These are phyloP conservation scores for Leptinotarsa juncta DNA, from an alignment of 2,888 invertebrate genomes.

Conservation along the genomic window DNA sequence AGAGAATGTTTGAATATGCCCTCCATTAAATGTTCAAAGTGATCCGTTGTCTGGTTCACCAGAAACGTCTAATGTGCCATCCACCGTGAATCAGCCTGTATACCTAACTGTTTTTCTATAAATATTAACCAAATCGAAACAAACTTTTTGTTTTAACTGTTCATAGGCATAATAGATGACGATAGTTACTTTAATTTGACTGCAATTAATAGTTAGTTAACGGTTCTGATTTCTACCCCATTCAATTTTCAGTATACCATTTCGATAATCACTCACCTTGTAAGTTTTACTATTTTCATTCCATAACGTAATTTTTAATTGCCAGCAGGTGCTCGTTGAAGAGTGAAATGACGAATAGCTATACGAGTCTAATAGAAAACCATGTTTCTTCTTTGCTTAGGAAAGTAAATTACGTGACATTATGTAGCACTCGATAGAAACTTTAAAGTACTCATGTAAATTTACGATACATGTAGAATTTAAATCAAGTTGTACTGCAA, in stretches of 20 bases:
- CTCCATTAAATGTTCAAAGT: no score
- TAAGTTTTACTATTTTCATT: background rate
- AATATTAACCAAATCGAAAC: no score
- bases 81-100: no score
- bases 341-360: constrained; percentile 12
- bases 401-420: constrained; percentile 19
- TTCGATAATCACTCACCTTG: background rate
- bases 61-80: no score
- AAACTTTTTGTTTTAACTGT: no score
- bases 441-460: constrained; percentile 10
- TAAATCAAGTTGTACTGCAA: constrained; percentile 9
- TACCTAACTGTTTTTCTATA: no score
- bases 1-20: no score
- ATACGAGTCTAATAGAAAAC: background rate
- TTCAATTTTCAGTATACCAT: background rate
- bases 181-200: no score
- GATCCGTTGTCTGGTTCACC: no score
- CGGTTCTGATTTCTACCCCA: background rate
- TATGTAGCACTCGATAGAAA: constrained; percentile 20
- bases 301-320: background rate
- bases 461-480: constrained; percentile 5
- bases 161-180: no score
- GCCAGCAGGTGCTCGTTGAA: constrained; percentile 6
- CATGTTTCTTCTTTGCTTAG: constrained; percentile 15
- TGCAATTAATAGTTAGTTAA: no score